Percentiles rank a stretch among this genome's conserved stretches.
Evolutionary conservation across 2,888 invertebrate species (phyloP).

Genomic region (Hybos culiciformis): DNA sequence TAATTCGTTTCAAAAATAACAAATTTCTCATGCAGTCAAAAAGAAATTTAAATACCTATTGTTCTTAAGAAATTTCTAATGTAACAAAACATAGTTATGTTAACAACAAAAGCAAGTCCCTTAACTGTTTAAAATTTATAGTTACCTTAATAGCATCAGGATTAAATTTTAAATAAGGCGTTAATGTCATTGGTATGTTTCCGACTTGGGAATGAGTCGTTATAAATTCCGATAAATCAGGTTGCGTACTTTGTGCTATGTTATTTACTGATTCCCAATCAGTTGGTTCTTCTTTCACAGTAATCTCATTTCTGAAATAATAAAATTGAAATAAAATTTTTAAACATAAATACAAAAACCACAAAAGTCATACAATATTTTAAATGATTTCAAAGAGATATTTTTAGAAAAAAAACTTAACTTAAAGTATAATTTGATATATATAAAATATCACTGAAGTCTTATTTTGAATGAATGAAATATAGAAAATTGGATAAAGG

Average conservation of each 20-base stretch:
- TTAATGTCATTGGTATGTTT: conserved; percentile 43
- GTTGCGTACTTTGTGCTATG: conserved; percentile 22
- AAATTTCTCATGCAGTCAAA: background rate
- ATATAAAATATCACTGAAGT: background rate
- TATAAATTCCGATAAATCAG: conserved; percentile 40
- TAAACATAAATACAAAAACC: background rate
- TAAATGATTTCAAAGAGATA: background rate
- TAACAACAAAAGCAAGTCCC: no score
- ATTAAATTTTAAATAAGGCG: conserved; percentile 50
- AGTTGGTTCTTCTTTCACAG: conserved; percentile 27
- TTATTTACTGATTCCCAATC: conserved; percentile 29
- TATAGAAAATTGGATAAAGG: no score
- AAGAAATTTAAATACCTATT: background rate
- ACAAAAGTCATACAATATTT: background rate
- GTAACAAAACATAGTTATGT: no score
- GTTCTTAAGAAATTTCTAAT: no score
- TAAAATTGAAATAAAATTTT: background rate
- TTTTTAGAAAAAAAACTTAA: no score
- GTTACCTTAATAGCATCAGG: conserved; percentile 34
- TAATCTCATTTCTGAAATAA: conserved; percentile 16
- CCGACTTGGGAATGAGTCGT: conserved; percentile 37
- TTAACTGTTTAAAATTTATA: background rate
- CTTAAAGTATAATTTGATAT: no score
- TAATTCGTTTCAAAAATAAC: no score
- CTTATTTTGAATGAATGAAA: background rate